These are phyloP conservation scores for Mythimna pallens DNA, from an alignment of 2,888 invertebrate species.

Conservation along the genomic window DNA sequence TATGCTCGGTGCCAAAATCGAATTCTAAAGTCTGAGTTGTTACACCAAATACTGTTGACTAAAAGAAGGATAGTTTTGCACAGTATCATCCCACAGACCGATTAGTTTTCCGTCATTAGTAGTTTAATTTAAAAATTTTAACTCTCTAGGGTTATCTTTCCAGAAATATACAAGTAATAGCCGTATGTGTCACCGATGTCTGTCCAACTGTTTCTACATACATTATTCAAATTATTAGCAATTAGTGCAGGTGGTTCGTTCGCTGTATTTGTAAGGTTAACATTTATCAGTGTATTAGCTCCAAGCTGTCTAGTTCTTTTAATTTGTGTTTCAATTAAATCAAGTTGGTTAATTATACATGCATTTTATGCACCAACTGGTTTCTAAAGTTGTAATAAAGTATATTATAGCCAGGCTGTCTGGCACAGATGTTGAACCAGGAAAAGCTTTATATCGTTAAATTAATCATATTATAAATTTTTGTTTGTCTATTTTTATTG, in stretches of 20 bases:
- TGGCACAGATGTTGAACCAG: neutral
- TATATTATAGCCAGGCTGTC: constrained; percentile 3
- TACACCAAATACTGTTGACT: constrained; percentile 95
- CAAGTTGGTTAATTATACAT: neutral
- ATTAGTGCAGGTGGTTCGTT: neutral
- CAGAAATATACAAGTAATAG: neutral
- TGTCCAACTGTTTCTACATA: neutral
- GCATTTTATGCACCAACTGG: neutral
- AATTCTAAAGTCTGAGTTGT: constrained; percentile 96
- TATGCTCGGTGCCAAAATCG: constrained; percentile 97
- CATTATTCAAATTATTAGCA: neutral
- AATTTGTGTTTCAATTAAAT: constrained; percentile 6
- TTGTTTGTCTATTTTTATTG: neutral
- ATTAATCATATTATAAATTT: neutral
- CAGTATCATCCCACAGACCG: constrained; percentile 93
- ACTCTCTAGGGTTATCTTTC: neutral
- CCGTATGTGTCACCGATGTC: neutral
- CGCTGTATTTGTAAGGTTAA: neutral
- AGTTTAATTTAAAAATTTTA: constrained; percentile 16
- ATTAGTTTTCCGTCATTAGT: constrained; percentile 92
- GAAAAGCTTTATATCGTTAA: constrained; percentile 1
- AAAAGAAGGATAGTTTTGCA: constrained; percentile 95
- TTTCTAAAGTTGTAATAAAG: neutral
- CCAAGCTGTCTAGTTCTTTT: constrained; percentile 25
- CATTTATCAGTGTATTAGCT: neutral